Evolutionary conservation across 2,113 vertebrate species (phyloP), one percentile per base, ranked within the genome.

Genomic region (Potamarius usumacintae): DNA sequence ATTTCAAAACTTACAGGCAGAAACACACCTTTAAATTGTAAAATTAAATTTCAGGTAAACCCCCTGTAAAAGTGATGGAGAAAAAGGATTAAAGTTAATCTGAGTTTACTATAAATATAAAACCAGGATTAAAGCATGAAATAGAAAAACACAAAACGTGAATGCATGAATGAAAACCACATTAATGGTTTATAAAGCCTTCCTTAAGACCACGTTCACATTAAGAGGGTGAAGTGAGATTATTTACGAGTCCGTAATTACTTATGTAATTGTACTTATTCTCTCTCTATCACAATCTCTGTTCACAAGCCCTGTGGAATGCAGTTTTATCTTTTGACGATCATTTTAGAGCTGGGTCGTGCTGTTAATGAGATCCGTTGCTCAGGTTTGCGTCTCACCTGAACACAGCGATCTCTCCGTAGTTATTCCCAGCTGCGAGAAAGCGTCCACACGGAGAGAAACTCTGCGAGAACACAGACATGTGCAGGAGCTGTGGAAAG

Each of bases 391-490:
- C 17, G 6, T 5, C 77, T 30, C 11, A 98, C 97, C 97, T 98
- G 94, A 98, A 98, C 84, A 98, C 72, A 0, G 94, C 96, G 12
- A 98, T 96, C 92, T 97, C 94, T 27, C 97, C 97, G 0, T 97
- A 97, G 91, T 96, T 97, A 92, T 98, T 98, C 34, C 97, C 97
- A 0, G 96, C 96, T 0, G 96, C 97, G 83, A 98, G 92, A 84
- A 95, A 97, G 42, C 96, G 96, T 1, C 96, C 97, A 0, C 97
- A 98, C 2, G 97, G 97, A 0, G 97, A 98, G 84, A 97, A 95
- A 0, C 96, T 96, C 93, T 98, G 97, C 0, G 96, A 97, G 93
- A 97, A 98, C 14, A 97, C 92, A 0, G 96, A 96, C 97, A 98
- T 97, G 92, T 98, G 97, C 84, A 98, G 95, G 8, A 95, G 92